Percentiles rank a stretch among this genome's conserved stretches.
These are phyloP conservation scores for Oreonectes daqikongensis DNA, from an alignment of 2,797 vertebrate genomes.

Conservation along the genomic window DNA sequence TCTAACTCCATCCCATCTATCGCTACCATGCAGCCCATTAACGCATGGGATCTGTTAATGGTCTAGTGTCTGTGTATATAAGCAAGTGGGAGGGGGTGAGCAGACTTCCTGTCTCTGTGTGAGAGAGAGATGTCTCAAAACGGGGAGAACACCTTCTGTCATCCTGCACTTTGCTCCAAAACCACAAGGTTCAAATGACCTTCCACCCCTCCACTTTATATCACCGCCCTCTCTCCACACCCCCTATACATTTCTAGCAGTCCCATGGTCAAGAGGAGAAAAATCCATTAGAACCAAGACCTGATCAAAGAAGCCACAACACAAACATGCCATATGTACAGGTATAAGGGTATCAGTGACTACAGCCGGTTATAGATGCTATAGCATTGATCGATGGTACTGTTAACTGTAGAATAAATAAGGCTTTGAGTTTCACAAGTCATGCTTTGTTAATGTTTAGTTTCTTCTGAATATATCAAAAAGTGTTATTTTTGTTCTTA, in stretches of 20 bases:
- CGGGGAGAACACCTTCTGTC: conserved; percentile 70
- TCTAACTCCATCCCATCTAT: conserved; percentile 57
- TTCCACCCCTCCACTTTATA: conserved; percentile 48
- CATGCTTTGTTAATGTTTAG: conserved; percentile 11
- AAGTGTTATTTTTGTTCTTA: too few relatives aligned
- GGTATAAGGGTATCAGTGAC: conserved; percentile 75
- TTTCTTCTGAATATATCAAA: not conserved
- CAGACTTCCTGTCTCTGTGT: conserved; percentile 62
- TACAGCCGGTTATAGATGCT: conserved; percentile 67
- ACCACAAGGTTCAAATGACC: conserved; percentile 81
- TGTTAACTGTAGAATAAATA: conserved; percentile 75
- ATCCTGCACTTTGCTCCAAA: conserved; percentile 75
- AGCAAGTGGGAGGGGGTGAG: conserved; percentile 55
- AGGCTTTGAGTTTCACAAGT: conserved; percentile 70
- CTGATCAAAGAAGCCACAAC: conserved; percentile 74
- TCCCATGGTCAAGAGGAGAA: conserved; percentile 62
- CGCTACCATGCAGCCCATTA: conserved; percentile 56
- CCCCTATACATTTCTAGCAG: conserved; percentile 61
- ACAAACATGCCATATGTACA: conserved; percentile 76
- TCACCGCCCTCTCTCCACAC: conserved; percentile 23
- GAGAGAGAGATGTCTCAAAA: conserved; percentile 55
- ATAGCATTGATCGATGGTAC: conserved; percentile 76
- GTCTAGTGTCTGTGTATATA: conserved; percentile 61
- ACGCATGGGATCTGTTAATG: conserved; percentile 72
- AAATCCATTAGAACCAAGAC: conserved; percentile 74